phyloP scores from a whole-genome alignment of 2,113 vertebrate genomes.

The Xiphophorus maculatus region DNA sequence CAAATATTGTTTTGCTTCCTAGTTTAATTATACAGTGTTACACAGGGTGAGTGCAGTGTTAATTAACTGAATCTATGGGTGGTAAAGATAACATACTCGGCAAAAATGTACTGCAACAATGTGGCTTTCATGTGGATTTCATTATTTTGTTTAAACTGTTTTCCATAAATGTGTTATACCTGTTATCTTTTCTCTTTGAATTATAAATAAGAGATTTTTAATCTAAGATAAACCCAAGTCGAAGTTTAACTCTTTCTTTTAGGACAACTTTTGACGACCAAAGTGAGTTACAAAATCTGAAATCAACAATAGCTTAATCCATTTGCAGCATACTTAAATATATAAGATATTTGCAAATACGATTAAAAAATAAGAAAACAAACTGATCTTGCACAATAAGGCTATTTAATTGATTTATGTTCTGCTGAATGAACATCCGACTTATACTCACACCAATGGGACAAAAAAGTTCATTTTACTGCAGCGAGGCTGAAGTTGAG shows the following conservation, averaged over 20 bases:
- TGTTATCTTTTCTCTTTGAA: background rate
- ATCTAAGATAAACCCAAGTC: background rate
- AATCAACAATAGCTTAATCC: background rate
- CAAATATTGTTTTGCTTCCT: background rate
- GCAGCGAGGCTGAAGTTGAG: background rate
- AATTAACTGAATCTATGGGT: background rate
- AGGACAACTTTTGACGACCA: background rate
- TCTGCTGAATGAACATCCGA: background rate
- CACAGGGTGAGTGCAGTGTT: background rate
- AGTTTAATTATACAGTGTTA: background rate
- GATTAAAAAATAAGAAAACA: background rate
- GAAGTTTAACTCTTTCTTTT: background rate
- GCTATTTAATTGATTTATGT: background rate
- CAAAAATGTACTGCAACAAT: too few species aligned
- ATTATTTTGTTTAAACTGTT: too few species aligned
- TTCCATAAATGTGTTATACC: background rate
- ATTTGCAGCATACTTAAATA: background rate
- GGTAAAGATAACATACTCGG: background rate
- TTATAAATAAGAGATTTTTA: background rate
- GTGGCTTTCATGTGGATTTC: too few species aligned
- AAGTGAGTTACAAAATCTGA: background rate
- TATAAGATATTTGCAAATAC: background rate
- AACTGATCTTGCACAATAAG: background rate
- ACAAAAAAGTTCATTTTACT: background rate
- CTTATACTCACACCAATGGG: background rate